phyloP scores from a whole-genome alignment of 2,797 vertebrate species.

The Catostomus latipinnis region DNA sequence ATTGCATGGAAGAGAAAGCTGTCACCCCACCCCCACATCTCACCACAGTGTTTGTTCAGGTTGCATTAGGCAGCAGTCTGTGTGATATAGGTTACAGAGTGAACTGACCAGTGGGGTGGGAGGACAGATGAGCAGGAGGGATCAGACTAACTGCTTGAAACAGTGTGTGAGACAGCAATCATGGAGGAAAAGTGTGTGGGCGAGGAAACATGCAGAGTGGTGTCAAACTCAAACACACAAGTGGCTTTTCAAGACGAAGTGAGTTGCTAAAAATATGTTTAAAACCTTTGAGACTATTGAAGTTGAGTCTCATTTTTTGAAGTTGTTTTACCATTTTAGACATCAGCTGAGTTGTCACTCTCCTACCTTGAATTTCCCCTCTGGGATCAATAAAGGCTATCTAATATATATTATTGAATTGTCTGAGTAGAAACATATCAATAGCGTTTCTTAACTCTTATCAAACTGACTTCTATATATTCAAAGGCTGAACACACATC shows the following conservation, averaged over 20 bases:
- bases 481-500: background rate
- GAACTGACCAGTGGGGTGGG: conserved; percentile 45
- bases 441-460: background rate
- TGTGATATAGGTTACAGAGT: conserved; percentile 77
- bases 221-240: conserved; percentile 26
- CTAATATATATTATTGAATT: no score
- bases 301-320: conserved; percentile 6
- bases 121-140: conserved; percentile 40
- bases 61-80: conserved; percentile 74
- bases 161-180: conserved; percentile 28
- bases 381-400: no score
- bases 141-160: conserved; percentile 46
- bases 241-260: background rate
- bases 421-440: no score
- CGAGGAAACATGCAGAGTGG: conserved; percentile 33
- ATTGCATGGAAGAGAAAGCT: background rate
- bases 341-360: background rate
- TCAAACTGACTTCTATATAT: background rate
- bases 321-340: background rate
- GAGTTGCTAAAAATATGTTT: conserved; percentile 33
- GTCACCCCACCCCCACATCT: background rate
- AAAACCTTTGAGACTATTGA: background rate
- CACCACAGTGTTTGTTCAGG: conserved; percentile 68
- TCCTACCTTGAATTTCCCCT: background rate
- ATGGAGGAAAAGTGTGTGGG: conserved; percentile 7